Evolutionary conservation across 2,797 vertebrate species (phyloP).

Genomic region (Leptodactylus fallax): DNA sequence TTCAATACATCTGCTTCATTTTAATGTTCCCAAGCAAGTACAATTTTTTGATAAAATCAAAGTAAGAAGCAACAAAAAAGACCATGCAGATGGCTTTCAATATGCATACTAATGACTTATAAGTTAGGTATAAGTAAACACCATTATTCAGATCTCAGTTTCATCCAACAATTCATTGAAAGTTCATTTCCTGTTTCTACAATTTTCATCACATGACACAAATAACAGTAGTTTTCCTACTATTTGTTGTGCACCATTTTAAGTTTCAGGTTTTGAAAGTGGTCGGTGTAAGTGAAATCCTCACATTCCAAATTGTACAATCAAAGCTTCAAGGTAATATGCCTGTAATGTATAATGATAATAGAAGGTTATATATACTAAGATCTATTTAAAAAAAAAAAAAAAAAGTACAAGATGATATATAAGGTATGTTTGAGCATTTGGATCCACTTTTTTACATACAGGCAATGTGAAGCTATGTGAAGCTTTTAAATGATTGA

Average conservation of each 20-base stretch:
- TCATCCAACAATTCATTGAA: conserved; percentile 2
- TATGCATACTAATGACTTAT: conserved; percentile 36
- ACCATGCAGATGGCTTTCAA: conserved; percentile 18
- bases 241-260: background rate
- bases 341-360: background rate
- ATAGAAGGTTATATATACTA: background rate
- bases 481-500: background rate
- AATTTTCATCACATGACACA: background rate
- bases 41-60: conserved; percentile 6
- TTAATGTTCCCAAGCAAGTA: background rate
- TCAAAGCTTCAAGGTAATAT: background rate
- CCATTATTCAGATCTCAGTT: background rate
- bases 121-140: conserved; percentile 5
- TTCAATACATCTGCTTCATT: conserved; percentile 6
- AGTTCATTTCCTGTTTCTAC: background rate
- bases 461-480: background rate
- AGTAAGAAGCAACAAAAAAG: background rate
- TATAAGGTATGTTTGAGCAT: background rate
- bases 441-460: background rate
- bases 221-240: background rate
- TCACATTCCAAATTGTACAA: conserved; percentile 1
- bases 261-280: background rate
- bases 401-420: background rate
- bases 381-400: background rate
- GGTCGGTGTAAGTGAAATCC: background rate